Evolutionary conservation across 1,140 invertebrate species (phyloP).

Genomic region (Hylaeus anthracinus): DNA sequence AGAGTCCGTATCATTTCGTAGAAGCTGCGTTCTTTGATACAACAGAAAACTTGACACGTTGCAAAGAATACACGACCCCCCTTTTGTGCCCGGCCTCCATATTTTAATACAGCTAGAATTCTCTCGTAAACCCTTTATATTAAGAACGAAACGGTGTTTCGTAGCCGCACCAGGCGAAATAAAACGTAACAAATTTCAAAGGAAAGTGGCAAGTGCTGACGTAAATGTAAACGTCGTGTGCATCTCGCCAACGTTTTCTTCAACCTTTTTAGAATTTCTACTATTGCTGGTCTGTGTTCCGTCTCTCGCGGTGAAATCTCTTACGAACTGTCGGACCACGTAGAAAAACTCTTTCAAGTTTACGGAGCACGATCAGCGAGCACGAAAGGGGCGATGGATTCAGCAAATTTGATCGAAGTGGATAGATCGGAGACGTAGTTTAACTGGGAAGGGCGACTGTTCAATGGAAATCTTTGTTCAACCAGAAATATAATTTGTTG

Average conservation of each 20-base stretch:
- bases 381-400: not conserved
- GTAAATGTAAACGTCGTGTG: conserved; percentile 5
- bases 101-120: not conserved
- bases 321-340: not conserved
- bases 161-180: not conserved
- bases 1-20: too few species aligned
- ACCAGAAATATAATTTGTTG: not conserved
- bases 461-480: not conserved
- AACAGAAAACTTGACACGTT: not conserved
- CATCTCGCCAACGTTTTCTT: not conserved
- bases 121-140: not conserved
- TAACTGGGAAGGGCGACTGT: not conserved
- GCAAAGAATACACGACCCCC: not conserved
- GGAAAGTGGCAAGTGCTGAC: not conserved
- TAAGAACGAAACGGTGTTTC: not conserved
- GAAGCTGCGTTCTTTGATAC: too few species aligned
- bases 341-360: not conserved
- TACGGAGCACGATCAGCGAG: not conserved
- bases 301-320: not conserved
- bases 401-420: not conserved
- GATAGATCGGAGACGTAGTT: not conserved
- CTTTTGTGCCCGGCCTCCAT: not conserved
- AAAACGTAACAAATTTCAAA: conserved; percentile 5
- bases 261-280: not conserved
- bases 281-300: not conserved